Percentiles rank a stretch among this genome's conserved stretches.
phyloP scores from a whole-genome alignment of 2,888 invertebrate genomes.

The Drosophila sordidapex region DNA sequence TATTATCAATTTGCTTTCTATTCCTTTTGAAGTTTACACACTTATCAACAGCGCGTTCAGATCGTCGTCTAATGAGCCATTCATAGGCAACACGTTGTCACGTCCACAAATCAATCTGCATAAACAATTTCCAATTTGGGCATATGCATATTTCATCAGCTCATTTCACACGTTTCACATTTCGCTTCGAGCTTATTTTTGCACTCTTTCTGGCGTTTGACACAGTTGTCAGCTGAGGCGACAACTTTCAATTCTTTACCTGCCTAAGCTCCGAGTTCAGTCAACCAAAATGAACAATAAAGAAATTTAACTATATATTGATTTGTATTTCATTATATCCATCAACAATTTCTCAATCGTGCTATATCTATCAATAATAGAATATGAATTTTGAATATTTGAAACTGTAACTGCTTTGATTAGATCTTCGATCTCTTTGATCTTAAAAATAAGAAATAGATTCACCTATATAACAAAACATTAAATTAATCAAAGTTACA shows the following conservation, averaged over 20 bases:
- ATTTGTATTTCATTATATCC: background rate
- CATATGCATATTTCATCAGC: conserved; percentile 46
- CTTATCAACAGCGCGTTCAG: background rate
- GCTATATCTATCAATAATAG: too few species aligned
- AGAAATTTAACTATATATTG: background rate
- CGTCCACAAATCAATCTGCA: conserved; percentile 25
- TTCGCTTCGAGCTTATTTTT: conserved; percentile 21
- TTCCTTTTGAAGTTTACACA: background rate
- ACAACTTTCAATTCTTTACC: conserved; percentile 64
- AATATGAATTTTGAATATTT: too few species aligned
- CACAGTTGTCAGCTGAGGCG: conserved; percentile 42
- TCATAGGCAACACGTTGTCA: conserved; percentile 21
- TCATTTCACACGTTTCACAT: conserved; percentile 39
- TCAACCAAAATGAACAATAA: conserved; percentile 25
- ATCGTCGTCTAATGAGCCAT: conserved; percentile 26
- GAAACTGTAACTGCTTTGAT: too few species aligned
- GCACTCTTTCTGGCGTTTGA: conserved; percentile 20
- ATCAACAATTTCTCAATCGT: background rate
- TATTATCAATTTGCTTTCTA: conserved; percentile 20
- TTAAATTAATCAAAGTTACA: too few species aligned
- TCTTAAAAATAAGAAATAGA: background rate
- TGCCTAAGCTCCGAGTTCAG: conserved; percentile 11
- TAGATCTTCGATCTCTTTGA: background rate
- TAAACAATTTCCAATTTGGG: conserved; percentile 20
- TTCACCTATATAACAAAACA: background rate